Evolutionary conservation across 2,888 invertebrate species (phyloP), one percentile per base, ranked within the genome.

Genomic region (Apocheima hispidaria): DNA sequence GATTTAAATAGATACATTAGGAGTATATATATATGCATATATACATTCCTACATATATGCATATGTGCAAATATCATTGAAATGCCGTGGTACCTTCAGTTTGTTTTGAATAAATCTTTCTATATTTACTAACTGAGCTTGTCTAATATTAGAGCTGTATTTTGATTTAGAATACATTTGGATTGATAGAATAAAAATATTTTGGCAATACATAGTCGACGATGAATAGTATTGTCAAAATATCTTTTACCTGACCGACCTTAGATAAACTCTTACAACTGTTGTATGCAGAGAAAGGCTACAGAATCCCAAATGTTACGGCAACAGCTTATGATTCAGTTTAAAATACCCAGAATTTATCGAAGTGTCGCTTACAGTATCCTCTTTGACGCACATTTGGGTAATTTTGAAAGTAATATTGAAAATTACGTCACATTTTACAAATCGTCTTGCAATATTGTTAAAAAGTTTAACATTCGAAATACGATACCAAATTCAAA

Each of bases 81-180:
- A 72, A 76, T 51, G 77, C 73, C 83, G 81, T 85, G 84, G 77
- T 77, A 74, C 78, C 60, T 57, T 35, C 73, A 62, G 61, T 62
- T 74, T 86, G 87, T 86, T 87, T 80, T 83, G 78, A 70, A 83
- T 81, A 68, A 75, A 77, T 76, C 79, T 75, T 66, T 69, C 70
- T 78, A 73, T 78, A 84, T 89, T 88, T 88, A 89, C 86, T 82
- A 90, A 90, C 81, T 84, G 68, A 74, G 70, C 72, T 78, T 73
- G 77, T 63, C 77, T 84, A 83, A 77, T 74, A 73, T 79, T 71
- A 83, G 84, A 83, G 81, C 79, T 51, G 67, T 87, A 84, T 88
- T 88, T 82, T 86, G 85, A 79, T 84, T 79, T 70, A 64, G 65
- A 68, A 63, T 71, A 68, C 74, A 78, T 81, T 79, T 77, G 66